phyloP scores from a whole-genome alignment of 2,797 vertebrate species.

The Stomatorhinus walkeri region DNA sequence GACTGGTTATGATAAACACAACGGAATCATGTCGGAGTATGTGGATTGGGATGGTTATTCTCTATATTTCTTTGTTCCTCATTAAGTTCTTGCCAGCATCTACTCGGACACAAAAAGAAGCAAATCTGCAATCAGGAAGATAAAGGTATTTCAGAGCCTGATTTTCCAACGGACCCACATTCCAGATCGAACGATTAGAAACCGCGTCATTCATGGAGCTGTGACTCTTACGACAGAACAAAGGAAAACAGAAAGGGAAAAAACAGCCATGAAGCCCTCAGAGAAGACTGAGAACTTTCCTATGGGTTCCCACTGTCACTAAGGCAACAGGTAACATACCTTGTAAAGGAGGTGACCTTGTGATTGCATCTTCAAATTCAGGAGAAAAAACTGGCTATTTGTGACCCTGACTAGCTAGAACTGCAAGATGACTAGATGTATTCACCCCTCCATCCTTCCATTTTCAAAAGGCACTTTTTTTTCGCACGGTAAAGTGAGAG shows the following conservation, averaged over 20 bases:
- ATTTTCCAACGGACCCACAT: neutral
- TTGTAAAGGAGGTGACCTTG: neutral
- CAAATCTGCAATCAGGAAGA: neutral
- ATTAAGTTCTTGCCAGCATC: neutral
- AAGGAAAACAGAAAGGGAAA: neutral
- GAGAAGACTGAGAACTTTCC: neutral
- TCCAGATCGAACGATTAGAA: neutral
- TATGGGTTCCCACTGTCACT: neutral
- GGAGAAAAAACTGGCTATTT: neutral
- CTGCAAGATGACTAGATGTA: neutral
- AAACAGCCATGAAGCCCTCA: neutral
- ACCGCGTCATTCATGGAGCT: neutral
- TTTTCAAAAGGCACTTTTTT: neutral
- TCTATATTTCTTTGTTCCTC: neutral
- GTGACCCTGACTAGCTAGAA: neutral
- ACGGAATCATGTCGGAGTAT: neutral
- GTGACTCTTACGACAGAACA: neutral
- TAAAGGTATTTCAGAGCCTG: neutral
- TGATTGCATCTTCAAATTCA: neutral
- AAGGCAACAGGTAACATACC: neutral
- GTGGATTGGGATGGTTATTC: no score
- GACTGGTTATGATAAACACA: neutral
- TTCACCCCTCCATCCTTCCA: neutral
- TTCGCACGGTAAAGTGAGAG: neutral
- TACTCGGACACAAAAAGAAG: neutral